Evolutionary conservation across 1,140 invertebrate genomes (phyloP).

Genomic region (Drosophila repletoides): DNA sequence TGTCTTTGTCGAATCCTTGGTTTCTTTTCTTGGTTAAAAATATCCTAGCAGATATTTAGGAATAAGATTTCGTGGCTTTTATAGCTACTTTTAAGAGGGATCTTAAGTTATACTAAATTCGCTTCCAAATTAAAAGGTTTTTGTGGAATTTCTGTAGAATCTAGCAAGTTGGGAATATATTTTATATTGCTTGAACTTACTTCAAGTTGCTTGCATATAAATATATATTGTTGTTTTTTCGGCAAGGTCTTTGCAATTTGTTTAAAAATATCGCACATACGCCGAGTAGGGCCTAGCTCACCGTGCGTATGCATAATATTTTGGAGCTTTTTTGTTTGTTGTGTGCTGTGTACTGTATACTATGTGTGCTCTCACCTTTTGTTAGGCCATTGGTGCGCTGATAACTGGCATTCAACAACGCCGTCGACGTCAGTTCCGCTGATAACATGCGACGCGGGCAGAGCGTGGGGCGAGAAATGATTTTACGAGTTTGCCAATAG

Average conservation of each 20-base stretch:
- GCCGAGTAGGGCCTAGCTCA: background rate
- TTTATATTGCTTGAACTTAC: too few species aligned
- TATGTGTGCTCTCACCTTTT: constrained; percentile 56
- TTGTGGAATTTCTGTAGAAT: too few species aligned
- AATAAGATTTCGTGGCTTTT: too few species aligned
- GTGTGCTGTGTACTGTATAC: background rate
- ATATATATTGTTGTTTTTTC: too few species aligned
- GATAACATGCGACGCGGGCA: constrained; percentile 63
- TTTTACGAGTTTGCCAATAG: constrained; percentile 53
- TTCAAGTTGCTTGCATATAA: too few species aligned
- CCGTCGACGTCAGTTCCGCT: constrained; percentile 67
- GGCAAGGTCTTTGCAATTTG: background rate
- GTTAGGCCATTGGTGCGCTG: constrained; percentile 69
- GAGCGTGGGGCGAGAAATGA: constrained; percentile 35
- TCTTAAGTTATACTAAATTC: too few species aligned
- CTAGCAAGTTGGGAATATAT: too few species aligned
- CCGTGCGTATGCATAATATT: constrained; percentile 39
- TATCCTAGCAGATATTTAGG: too few species aligned
- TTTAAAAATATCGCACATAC: constrained; percentile 32
- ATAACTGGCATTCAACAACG: constrained; percentile 76
- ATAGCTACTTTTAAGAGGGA: too few species aligned
- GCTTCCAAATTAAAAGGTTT: too few species aligned
- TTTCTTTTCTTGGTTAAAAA: too few species aligned
- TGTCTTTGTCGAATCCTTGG: background rate
- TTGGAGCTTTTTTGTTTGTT: constrained; percentile 3